These are phyloP conservation scores for Hydrolagus affinis DNA, from an alignment of 2,113 vertebrate species.

Conservation along the genomic window DNA sequence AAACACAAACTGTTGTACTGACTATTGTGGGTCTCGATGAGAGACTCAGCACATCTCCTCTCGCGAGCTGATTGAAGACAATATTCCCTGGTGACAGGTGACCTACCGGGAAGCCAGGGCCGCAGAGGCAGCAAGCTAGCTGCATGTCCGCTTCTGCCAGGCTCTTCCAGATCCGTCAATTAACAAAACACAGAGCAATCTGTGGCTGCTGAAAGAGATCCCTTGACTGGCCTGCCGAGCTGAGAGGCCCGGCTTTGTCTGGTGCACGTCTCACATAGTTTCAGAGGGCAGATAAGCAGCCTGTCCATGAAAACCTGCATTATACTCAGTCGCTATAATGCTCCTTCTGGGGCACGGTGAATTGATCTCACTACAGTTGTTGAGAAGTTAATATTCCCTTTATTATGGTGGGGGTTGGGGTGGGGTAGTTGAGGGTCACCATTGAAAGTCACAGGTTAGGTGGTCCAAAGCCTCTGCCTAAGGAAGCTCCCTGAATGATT, in stretches of 20 bases:
- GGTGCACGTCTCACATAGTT: conserved; percentile 89
- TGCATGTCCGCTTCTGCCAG: conserved; percentile 71
- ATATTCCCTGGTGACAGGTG: conserved; percentile 76
- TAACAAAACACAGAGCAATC: conserved; percentile 84
- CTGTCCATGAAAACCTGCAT: conserved; percentile 76
- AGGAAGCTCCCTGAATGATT: conserved; percentile 61
- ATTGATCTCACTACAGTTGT: conserved; percentile 55
- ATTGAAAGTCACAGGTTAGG: conserved; percentile 69
- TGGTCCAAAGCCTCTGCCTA: conserved; percentile 62
- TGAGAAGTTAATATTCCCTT: conserved; percentile 66
- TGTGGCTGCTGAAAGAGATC: conserved; percentile 85
- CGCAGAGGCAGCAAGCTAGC: conserved; percentile 63
- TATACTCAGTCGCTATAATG: conserved; percentile 69
- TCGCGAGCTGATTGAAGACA: conserved; percentile 65
- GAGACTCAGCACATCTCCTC: conserved; percentile 46
- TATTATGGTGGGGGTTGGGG: conserved; percentile 50
- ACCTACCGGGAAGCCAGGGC: conserved; percentile 62
- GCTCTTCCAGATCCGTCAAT: conserved; percentile 71
- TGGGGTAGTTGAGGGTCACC: conserved; percentile 43
- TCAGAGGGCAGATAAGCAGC: conserved; percentile 78
- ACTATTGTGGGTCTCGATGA: background rate
- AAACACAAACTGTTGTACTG: background rate
- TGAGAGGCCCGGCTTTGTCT: conserved; percentile 85
- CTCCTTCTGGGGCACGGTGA: conserved; percentile 60
- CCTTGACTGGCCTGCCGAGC: conserved; percentile 58